Percentiles rank a stretch among this genome's conserved stretches.
These are phyloP conservation scores for Cranoglanis bouderius DNA, from an alignment of 2,113 vertebrate genomes.

Conservation along the genomic window DNA sequence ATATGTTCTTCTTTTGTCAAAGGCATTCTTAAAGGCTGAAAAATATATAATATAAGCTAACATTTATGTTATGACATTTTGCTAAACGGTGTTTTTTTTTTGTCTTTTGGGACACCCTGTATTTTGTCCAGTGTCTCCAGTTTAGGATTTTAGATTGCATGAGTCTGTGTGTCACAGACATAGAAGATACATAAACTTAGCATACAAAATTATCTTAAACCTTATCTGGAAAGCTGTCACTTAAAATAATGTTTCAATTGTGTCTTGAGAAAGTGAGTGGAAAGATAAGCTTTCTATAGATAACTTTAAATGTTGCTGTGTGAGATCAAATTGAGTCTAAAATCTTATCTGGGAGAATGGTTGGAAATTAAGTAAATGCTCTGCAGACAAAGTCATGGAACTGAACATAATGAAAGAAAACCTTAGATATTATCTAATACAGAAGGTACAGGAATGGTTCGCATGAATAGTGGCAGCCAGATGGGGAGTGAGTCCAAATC, in stretches of 20 bases:
- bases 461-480: not conserved
- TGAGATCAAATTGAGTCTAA: not conserved
- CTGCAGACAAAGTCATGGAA: not conserved
- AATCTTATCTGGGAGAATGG: not conserved
- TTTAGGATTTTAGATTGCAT: not conserved
- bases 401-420: not conserved
- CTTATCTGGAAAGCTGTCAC: slow-evolving; percentile 7
- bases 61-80: too few species aligned
- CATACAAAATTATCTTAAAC: not conserved
- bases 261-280: not conserved
- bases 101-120: too few species aligned
- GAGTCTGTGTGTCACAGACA: not conserved
- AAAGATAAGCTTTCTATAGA: slow-evolving; percentile 6
- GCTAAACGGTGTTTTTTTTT: too few species aligned
- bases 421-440: not conserved
- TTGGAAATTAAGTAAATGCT: not conserved
- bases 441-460: not conserved
- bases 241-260: not conserved
- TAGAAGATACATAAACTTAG: not conserved
- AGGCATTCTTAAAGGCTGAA: too few species aligned
- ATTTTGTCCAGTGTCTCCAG: not conserved
- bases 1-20: too few species aligned
- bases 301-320: not conserved
- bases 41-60: too few species aligned
- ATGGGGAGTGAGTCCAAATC: not conserved